Conservation (phyloP, 2,888 invertebrate genomes). For the Chironomus riparius region DNA sequence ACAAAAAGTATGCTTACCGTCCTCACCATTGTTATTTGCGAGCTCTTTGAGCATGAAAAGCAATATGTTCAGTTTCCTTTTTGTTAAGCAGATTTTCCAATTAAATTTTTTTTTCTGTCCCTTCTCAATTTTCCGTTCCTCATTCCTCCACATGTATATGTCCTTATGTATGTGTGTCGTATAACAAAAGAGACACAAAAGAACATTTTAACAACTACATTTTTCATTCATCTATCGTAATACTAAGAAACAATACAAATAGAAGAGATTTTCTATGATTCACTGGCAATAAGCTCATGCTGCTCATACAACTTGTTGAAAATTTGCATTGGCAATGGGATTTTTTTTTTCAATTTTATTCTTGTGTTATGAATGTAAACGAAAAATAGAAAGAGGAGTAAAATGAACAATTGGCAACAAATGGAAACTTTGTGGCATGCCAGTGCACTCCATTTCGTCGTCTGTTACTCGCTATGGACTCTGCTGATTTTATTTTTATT, state of each 20-base stretch:
- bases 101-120: background rate
- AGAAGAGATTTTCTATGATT: too few species aligned
- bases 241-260: too few species aligned
- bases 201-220: background rate
- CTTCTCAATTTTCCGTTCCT: background rate
- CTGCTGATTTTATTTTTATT: too few species aligned
- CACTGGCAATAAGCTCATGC: background rate
- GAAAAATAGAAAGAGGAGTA: background rate
- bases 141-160: background rate
- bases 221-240: background rate
- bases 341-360: background rate
- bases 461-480: too few species aligned
- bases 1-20: too few species aligned
- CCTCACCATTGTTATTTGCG: too few species aligned
- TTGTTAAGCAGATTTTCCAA: background rate
- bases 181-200: background rate
- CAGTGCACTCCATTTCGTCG: background rate
- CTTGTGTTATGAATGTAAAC: background rate
- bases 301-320: background rate
- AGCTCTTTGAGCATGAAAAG: too few species aligned
- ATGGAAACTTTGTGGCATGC: constrained; percentile 4
- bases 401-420: constrained; percentile 20
- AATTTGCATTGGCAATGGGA: background rate
- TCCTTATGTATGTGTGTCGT: background rate
- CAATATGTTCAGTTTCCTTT: background rate